Evolutionary conservation across 1,140 invertebrate genomes (phyloP).

Genomic region (Cecropterus lyciades): DNA sequence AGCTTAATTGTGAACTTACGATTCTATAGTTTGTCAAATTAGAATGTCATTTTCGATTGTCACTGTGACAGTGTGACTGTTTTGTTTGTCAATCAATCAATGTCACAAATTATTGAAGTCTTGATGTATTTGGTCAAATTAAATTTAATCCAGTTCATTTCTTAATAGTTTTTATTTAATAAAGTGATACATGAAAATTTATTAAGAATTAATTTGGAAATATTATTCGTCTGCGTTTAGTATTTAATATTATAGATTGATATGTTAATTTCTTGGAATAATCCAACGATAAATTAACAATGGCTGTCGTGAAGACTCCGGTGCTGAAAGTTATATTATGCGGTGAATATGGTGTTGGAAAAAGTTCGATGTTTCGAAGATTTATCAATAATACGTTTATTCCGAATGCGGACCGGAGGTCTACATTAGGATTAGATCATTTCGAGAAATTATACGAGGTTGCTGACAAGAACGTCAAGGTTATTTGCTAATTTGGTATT

Average conservation of each 20-base stretch:
- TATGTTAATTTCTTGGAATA: background rate
- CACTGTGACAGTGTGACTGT: no score
- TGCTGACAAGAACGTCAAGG: slow-evolving; percentile 91
- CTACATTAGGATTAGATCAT: slow-evolving; percentile 96
- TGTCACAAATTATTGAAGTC: no score
- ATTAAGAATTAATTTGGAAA: no score
- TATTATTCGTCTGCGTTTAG: background rate
- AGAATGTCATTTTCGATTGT: no score
- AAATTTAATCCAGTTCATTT: no score
- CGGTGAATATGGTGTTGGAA: slow-evolving; percentile 97
- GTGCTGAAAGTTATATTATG: slow-evolving; percentile 97
- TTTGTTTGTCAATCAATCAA: no score
- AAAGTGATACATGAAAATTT: no score
- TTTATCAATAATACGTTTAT: slow-evolving; percentile 95
- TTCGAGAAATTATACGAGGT: slow-evolving; percentile 92
- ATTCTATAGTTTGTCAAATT: no score
- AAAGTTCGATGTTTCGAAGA: slow-evolving; percentile 95
- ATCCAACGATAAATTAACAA: slow-evolving; percentile 55
- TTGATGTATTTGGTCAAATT: no score
- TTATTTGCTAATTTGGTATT: slow-evolving; percentile 68
- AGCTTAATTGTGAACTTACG: no score
- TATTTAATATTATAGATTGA: background rate
- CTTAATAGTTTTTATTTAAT: no score
- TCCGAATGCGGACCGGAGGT: slow-evolving; percentile 91
- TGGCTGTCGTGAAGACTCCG: slow-evolving; percentile 93